These are phyloP conservation scores for Mesocentrotus franciscanus DNA, from an alignment of 53 echinoderm and acorn worm species.

Conservation along the genomic window DNA sequence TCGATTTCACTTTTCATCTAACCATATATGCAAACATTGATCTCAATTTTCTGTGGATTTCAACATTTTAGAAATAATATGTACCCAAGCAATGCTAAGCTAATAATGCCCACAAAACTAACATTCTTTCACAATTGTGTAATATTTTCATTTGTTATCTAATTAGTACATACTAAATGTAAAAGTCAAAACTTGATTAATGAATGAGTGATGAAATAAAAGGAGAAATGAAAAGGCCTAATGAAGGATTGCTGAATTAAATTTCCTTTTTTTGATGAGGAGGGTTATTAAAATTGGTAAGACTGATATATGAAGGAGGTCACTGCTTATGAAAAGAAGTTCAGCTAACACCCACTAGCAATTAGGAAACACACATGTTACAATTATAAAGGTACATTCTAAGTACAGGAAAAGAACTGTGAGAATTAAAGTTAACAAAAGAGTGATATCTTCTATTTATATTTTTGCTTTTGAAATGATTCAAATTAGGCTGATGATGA, in stretches of 20 bases:
- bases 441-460: background rate
- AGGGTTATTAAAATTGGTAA: background rate
- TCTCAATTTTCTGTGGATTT: background rate
- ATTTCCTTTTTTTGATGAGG: background rate
- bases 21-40: background rate
- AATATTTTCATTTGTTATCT: background rate
- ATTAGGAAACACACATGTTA: background rate
- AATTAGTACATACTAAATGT: background rate
- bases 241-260: background rate
- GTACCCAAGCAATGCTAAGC: background rate
- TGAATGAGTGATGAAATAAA: background rate
- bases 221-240: background rate
- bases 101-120: background rate
- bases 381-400: background rate
- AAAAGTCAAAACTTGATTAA: background rate
- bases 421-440: constrained; percentile 6
- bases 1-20: background rate
- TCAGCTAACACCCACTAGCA: background rate
- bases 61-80: background rate
- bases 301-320: background rate
- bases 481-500: constrained; percentile 48
- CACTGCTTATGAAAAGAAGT: background rate
- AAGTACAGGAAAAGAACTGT: background rate
- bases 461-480: constrained; percentile 7
- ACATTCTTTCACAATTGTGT: background rate